These are phyloP conservation scores for Coccyzus lansbergi DNA, from an alignment of 2,797 vertebrate species.

Conservation along the genomic window DNA sequence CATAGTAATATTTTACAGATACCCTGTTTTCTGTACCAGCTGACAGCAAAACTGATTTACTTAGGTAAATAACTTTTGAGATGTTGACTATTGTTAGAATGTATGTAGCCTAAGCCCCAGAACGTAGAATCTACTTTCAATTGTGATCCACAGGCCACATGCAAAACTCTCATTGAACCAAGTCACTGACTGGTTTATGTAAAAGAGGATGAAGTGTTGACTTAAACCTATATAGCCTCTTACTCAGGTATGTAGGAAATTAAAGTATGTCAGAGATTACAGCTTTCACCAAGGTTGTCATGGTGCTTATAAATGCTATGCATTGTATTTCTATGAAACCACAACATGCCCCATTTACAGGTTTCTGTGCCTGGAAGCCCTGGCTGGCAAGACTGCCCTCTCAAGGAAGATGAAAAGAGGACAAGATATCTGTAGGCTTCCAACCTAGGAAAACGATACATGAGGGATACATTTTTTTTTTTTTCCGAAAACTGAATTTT, in stretches of 20 bases:
- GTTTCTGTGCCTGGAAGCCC: neutral
- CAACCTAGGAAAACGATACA: neutral
- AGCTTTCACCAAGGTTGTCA: neutral
- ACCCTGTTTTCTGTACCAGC: neutral
- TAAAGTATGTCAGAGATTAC: neutral
- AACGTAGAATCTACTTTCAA: neutral
- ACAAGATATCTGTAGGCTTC: neutral
- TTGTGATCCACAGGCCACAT: neutral
- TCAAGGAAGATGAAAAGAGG: neutral
- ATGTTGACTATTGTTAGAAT: neutral
- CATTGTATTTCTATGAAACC: neutral
- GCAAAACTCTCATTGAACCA: neutral
- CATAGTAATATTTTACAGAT: neutral
- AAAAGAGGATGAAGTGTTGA: neutral
- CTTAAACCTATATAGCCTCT: neutral
- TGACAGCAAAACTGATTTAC: neutral
- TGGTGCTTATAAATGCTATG: neutral
- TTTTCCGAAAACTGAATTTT: neutral
- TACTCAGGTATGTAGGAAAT: neutral
- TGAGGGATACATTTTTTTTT: neutral
- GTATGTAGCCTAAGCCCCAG: neutral
- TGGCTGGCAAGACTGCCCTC: neutral
- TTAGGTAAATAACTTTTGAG: neutral
- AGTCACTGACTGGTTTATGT: neutral
- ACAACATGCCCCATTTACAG: neutral